Evolutionary conservation across 64 coral and sea anemone species (phyloP).

Genomic region (Trachythela sp.): DNA sequence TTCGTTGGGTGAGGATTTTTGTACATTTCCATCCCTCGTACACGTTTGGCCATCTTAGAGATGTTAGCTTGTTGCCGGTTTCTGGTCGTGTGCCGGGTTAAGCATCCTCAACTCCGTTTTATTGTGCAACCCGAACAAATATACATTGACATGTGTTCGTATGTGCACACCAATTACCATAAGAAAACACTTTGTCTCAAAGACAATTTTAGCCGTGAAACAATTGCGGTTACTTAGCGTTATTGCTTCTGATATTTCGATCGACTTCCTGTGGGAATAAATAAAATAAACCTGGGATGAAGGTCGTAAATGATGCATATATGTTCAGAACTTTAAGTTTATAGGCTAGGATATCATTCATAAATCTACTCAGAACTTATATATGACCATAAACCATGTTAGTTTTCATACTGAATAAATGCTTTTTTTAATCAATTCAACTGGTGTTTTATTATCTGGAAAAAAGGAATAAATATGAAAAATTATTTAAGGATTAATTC

Average conservation of each 20-base stretch:
- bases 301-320: too few species aligned
- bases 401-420: too few species aligned
- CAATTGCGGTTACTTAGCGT: neutral
- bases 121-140: neutral
- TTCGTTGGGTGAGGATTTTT: neutral
- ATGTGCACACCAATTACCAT: neutral
- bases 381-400: too few species aligned
- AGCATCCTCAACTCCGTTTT: neutral
- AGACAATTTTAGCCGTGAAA: neutral
- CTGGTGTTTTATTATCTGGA: too few species aligned
- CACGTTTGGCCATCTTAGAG: neutral
- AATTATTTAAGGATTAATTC: too few species aligned
- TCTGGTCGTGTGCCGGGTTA: neutral
- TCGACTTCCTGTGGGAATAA: neutral
- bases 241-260: neutral
- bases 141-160: neutral
- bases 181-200: neutral
- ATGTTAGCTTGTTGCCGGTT: neutral
- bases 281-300: neutral
- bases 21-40: neutral
- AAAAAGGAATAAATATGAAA: too few species aligned
- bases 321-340: too few species aligned
- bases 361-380: too few species aligned
- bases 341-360: too few species aligned
- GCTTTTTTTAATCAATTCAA: too few species aligned